A percentile compares a stretch with the other conserved stretches of the same genome.
These are phyloP conservation scores for Sisyra nigra DNA, from an alignment of 2,888 invertebrate species.

Conservation along the genomic window DNA sequence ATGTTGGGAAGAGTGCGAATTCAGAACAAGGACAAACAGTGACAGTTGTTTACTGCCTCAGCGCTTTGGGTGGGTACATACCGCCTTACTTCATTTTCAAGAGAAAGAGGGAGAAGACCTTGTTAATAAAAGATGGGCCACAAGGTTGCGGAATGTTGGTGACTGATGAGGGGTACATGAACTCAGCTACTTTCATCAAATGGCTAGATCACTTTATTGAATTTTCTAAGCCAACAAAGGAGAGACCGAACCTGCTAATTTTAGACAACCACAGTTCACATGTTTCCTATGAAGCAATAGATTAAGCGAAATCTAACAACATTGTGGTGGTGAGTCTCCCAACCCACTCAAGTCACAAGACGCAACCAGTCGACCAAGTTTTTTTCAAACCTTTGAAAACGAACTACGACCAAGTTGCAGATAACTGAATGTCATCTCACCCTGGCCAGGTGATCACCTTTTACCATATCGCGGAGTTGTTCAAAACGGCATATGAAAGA, in stretches of 20 bases:
- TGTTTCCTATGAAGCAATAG: constrained; percentile 3
- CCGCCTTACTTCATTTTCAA: constrained; percentile 18
- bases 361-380: not conserved
- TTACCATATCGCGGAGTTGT: constrained; percentile 15
- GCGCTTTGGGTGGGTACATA: constrained; percentile 17
- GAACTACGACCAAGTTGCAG: not conserved
- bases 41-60: constrained; percentile 16
- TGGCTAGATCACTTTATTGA: not conserved
- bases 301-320: not conserved
- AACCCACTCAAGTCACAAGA: constrained; percentile 1
- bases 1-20: constrained; percentile 14
- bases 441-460: constrained; percentile 4
- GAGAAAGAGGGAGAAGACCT: constrained; percentile 13
- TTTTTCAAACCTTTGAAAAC: constrained; percentile 3
- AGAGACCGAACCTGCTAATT: constrained; percentile 9
- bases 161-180: not conserved
- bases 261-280: constrained; percentile 10
- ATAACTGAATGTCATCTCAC: not conserved
- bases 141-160: not conserved
- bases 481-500: not conserved
- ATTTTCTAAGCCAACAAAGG: constrained; percentile 4
- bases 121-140: constrained; percentile 3
- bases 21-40: constrained; percentile 15
- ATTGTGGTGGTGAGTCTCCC: not conserved
- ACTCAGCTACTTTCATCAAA: not conserved